Percentiles rank a stretch among this genome's conserved stretches.
Conservation (phyloP, 1,140 invertebrate genomes). For the Orchestia grillus region DNA sequence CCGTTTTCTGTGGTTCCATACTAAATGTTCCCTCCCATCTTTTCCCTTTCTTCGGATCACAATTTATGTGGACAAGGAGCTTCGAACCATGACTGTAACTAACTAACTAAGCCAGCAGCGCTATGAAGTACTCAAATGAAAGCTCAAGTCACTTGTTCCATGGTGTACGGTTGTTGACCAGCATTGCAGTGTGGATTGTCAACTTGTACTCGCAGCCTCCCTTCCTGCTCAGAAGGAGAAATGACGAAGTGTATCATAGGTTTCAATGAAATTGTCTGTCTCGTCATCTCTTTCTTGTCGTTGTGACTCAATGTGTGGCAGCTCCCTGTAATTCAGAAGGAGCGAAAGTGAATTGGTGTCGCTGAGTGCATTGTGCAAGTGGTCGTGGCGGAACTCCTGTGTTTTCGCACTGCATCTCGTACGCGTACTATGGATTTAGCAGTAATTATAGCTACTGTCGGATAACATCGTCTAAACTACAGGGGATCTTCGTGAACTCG, state of each 20-base stretch:
- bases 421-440: neutral
- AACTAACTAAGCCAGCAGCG: too few species aligned
- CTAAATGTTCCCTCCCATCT: too few species aligned
- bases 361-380: conserved; percentile 24
- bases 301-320: neutral
- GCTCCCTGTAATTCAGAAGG: neutral
- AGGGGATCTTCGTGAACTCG: too few species aligned
- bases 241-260: neutral
- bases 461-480: too few species aligned
- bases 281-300: neutral
- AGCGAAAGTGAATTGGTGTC: neutral
- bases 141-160: neutral
- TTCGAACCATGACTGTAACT: too few species aligned
- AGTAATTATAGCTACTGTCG: neutral
- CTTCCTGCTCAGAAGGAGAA: neutral
- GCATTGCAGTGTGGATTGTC: neutral
- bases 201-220: neutral
- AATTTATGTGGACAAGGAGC: too few species aligned
- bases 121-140: neutral
- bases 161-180: neutral
- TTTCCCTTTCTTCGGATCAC: too few species aligned
- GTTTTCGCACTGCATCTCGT: neutral
- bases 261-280: neutral
- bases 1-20: too few species aligned
- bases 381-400: neutral